Evolutionary conservation across 1,140 invertebrate species (phyloP), one percentile per base, ranked within the genome.

Genomic region (Octopus sinensis): DNA sequence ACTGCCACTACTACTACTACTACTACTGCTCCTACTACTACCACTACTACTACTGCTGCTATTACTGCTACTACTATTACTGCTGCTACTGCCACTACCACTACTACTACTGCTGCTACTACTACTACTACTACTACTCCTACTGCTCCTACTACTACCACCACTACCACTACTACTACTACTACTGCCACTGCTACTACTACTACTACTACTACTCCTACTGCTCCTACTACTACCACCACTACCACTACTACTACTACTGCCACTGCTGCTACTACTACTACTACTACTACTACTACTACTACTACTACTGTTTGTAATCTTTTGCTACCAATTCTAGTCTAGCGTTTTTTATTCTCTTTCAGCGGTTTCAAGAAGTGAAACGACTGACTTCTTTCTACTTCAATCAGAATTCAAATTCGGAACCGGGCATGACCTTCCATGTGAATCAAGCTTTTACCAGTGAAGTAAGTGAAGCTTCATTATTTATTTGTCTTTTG

Each of bases 141-240:
- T n/a, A n/a, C n/a, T n/a, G n/a, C n/a, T n/a, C n/a, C n/a, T n/a
- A n/a, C n/a, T n/a, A n/a, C n/a, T n/a, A n/a, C n/a, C n/a, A n/a
- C n/a, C n/a, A n/a, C n/a, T 77, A 77, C 76, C 43, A 30, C 76
- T 77, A 77, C 76, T 77, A 30, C 76, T 77, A 77, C 76, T 77
- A 77, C 76, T 77, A 77, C 76, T 77, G 43, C 76, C 43, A 77
- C 76, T 77, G 43, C 9, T 30, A 10, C 9, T 77, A 30, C 76
- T 77, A 77, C 76, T 77, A 30, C 76, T 77, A 77, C 76, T 10
- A 30, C 76, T 77, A 77, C 76, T 77, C 1, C 76, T 77, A 77
- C 76, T 77, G 1, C 76, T 77, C 1, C 76, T 77, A 30, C 76
- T 77, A 77, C 76, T 77, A 30, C 76, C 2, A 77, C 76, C 2